Base-by-base conservation (phyloP, 2,888 invertebrate genomes). In the Drosophila antonietae region DNA sequence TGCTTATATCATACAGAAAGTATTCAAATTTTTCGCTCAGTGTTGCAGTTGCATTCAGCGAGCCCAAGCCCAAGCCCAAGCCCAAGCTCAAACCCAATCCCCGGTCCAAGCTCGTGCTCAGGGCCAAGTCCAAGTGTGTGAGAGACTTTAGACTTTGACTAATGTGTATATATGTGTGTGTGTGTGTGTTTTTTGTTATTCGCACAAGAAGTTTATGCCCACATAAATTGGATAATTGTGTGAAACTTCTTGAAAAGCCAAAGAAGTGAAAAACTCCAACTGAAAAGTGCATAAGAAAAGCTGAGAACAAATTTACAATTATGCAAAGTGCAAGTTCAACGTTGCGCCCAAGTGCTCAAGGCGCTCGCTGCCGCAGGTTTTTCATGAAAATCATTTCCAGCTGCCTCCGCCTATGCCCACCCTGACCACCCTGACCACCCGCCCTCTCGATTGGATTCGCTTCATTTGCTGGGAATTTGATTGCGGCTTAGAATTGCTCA, bases 261-360 rank as follows among this genome's bases (percentile, higher is more conserved):
- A 52, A 59, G 59, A 49, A 37, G 28, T 9, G 20, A 20, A 46
- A 35, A 62, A 39, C 35, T 23, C 14, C 20, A 53, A 53, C 35
- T 18, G 9, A 41, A 7, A 55, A 41, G 7, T 28, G n/a, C n/a
- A 28, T 28, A 28, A 28, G 28, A 28, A 28, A 55, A 41, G 41
- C 41, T 55, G 28, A n/a, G 23, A 39, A 53, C 39, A 37, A 14
- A 15, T 20, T 55, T 33, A 81, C 82, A 82, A 84, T 86, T 84
- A 82, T 83, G 84, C 86, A 80, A 82, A 86, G 86, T 83, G 84
- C 86, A 84, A 84, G 86, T 86, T 86, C 86, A 86, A 79, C 76
- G 73, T 35, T 33, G 66, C 63, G 37, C 59, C 14, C 28, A 28
- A 28, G 33, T 1, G 23, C 10, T 20, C 65, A 58, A 63, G 63